Evolutionary conservation across 2,888 invertebrate genomes (phyloP), one percentile per base, ranked within the genome.

Genomic region (Tryphoninae sp.): DNA sequence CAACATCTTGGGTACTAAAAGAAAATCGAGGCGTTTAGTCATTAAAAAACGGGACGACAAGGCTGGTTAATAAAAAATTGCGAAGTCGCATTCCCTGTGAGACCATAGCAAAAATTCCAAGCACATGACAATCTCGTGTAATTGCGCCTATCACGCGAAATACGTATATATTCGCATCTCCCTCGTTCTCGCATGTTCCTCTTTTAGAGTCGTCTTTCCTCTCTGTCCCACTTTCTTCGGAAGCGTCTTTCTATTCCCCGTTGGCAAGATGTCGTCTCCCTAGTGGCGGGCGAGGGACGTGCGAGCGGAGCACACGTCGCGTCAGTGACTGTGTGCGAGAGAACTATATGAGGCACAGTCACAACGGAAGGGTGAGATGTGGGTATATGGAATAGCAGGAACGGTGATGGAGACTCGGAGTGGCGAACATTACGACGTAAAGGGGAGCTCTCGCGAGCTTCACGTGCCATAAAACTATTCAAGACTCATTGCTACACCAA

Each of bases 401-500:
- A 26, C 51, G 72, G 67, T 73, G 72, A 77, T 76, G 72, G 58
- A 59, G 73, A 68, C 75, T 58, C 73, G 65, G 42, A 61, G 77
- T 80, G 55, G 59, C 65, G 80, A 78, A 80, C 81, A 76, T 84
- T 78, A 82, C 64, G 65, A 78, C 51, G 69, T 71, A 55, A 45
- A 55, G 19, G 16, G 55, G 55, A 19, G 19, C 9, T 16, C 9
- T 16, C 64, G 62, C 85, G 83, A 84, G 83, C 74, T 72, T 77
- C 85, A 83, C 84, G 83, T 83, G 79, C 84, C 84, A 87, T 89
- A 88, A 89, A 89, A 89, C 88, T 88, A 88, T 89, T 87, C 87
- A 86, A 86, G 87, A 88, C 87, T 88, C 87, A 87, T 89, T 85
- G 87, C 83, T 78, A 77, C 74, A 73, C 75, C 76, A 69, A 55